These are phyloP conservation scores for Carabus problematicus DNA, from an alignment of 2,888 invertebrate species.

Conservation along the genomic window DNA sequence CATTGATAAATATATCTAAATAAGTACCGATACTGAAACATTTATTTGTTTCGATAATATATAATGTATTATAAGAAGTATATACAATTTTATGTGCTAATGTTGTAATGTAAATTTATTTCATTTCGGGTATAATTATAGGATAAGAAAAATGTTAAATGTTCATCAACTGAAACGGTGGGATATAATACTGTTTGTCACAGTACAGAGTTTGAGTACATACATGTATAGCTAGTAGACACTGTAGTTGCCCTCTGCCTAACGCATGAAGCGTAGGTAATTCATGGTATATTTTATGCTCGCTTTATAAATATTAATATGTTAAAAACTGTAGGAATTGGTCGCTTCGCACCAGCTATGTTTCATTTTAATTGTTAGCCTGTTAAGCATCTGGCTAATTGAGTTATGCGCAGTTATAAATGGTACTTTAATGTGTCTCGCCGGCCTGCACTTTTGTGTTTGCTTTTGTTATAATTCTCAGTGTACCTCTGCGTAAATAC, in stretches of 20 bases:
- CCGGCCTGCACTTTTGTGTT: constrained; percentile 4
- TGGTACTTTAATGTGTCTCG: constrained; percentile 19
- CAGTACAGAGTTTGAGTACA: too few relatives aligned
- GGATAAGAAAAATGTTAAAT: too few relatives aligned
- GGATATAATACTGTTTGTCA: too few relatives aligned
- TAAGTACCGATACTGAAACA: too few relatives aligned
- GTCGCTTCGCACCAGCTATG: constrained; percentile 19
- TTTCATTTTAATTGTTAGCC: constrained; percentile 40
- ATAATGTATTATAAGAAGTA: neutral
- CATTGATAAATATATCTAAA: too few relatives aligned
- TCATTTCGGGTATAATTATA: too few relatives aligned
- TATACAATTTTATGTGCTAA: neutral
- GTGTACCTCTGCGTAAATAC: neutral
- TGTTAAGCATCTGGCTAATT: constrained; percentile 41
- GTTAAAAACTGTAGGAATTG: constrained; percentile 24
- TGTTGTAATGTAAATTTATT: too few relatives aligned
- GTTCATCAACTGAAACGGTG: too few relatives aligned
- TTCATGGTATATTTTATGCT: constrained; percentile 28
- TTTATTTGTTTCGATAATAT: neutral
- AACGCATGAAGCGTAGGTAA: constrained; percentile 20
- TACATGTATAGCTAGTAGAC: too few relatives aligned
- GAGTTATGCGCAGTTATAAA: constrained; percentile 38
- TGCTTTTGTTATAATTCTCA: neutral
- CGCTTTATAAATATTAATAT: constrained; percentile 39
- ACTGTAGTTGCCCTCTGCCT: too few relatives aligned